phyloP scores from a whole-genome alignment of 2,797 vertebrate species.

The Sebastolobus alascanus region DNA sequence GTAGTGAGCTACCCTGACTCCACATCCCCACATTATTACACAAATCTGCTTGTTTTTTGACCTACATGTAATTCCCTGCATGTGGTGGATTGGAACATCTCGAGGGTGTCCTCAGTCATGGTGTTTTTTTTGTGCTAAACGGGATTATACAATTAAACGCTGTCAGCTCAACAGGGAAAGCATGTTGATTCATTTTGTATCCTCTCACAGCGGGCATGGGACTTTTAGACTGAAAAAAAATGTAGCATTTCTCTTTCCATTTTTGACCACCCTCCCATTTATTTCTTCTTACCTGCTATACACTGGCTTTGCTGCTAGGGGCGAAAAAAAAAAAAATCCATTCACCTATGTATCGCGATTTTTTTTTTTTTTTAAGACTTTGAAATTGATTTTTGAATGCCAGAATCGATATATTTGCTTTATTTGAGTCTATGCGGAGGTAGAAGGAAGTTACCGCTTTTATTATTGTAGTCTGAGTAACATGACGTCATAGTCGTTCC shows the following conservation, averaged over 20 bases:
- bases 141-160: slow-evolving; percentile 69
- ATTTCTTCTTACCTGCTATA: slow-evolving; percentile 6
- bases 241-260: not conserved
- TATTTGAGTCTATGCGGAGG: too few relatives aligned
- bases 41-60: slow-evolving; percentile 77
- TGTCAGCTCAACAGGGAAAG: slow-evolving; percentile 48
- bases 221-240: not conserved
- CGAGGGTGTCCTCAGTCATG: slow-evolving; percentile 56
- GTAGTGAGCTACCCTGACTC: slow-evolving; percentile 49
- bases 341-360: too few relatives aligned
- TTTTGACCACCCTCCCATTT: slow-evolving; percentile 3
- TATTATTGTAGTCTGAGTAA: too few relatives aligned
- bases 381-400: too few relatives aligned
- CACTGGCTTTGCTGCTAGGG: slow-evolving; percentile 14
- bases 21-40: slow-evolving; percentile 70
- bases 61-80: slow-evolving; percentile 69
- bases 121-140: slow-evolving; percentile 60
- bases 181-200: slow-evolving; percentile 49
- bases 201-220: not conserved
- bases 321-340: too few relatives aligned
- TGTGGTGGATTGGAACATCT: slow-evolving; percentile 69
- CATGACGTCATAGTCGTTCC: too few relatives aligned
- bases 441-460: too few relatives aligned
- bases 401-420: too few relatives aligned
- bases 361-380: too few relatives aligned